Evolutionary conservation across 1,140 invertebrate species (phyloP).

Genomic region (Heliconius nattereri): DNA sequence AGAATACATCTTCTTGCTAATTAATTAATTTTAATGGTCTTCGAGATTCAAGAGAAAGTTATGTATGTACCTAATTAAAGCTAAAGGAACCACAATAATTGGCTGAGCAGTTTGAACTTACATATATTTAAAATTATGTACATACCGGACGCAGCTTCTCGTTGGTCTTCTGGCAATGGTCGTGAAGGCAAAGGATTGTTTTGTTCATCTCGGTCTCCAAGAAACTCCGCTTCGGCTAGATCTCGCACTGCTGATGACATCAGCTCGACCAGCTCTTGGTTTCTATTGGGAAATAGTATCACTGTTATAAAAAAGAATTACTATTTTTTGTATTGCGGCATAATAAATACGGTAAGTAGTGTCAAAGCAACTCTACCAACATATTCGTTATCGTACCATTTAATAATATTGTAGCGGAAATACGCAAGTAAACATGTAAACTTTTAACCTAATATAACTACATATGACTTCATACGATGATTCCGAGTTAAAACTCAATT

Average conservation of each 20-base stretch:
- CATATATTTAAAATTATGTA: background rate
- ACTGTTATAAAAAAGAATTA: background rate
- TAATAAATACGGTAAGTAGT: too few species aligned
- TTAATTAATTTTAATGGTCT: too few species aligned
- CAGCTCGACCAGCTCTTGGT: constrained; percentile 92
- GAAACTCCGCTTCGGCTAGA: constrained; percentile 94
- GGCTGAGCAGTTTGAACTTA: too few species aligned
- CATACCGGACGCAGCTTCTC: constrained; percentile 57
- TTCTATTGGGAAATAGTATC: constrained; percentile 59
- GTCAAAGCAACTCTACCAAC: too few species aligned
- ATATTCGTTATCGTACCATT: too few species aligned
- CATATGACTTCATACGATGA: background rate
- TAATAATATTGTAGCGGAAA: too few species aligned
- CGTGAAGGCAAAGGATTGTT: constrained; percentile 90
- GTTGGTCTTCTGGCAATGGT: constrained; percentile 72
- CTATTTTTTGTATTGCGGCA: too few species aligned
- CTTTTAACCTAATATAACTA: background rate
- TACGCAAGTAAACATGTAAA: background rate
- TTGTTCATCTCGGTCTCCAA: constrained; percentile 90
- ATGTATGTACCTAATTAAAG: too few species aligned
- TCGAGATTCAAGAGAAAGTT: too few species aligned
- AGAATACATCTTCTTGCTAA: too few species aligned
- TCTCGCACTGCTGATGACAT: constrained; percentile 94
- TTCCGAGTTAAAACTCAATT: too few species aligned
- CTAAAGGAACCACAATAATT: too few species aligned